Evolutionary conservation across 2,113 vertebrate genomes (phyloP), one percentile per base, ranked within the genome.

Genomic region (Scomber colias): DNA sequence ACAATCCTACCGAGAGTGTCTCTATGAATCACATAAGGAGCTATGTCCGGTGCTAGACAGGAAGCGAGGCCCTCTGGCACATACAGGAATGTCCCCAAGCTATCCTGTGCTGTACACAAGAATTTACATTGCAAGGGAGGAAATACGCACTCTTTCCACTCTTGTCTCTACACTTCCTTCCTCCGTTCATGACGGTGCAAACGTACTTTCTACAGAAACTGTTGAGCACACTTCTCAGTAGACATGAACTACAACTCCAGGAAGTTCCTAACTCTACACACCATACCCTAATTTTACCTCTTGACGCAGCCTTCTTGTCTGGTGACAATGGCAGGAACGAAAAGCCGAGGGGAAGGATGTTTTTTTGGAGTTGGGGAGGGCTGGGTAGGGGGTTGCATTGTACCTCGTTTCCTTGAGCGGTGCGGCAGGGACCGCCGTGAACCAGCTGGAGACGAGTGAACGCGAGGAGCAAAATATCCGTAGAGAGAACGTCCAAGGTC

Each of bases 261-360:
- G 91, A 92, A 89, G 77, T 76, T 82, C 72, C 71, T 67, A 1
- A 19, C 71, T 75, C 67, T 27, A 60, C 71, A 56, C 59, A 57
- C 86, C 86, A 89, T 83, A 87, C 70, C 81, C 85, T 91, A 87
- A 87, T 89, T 89, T 83, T 83, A 87, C 85, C 77, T 90, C 78
- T 17, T 90, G 89, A 92, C 84, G 80, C 81, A 89, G 80, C 76
- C 77, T 57, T 27, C 84, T 85, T 70, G 85, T 85, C 72, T 64
- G 64, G 71, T 84, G 87, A 95, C 94, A 95, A 95, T 92, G 78
- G 90, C 91, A 93, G 95, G 95, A 95, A 95, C 57, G 54, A 88
- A 78, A 75, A 80, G 67, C 84, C 76, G 73, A 16, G 19, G 73
- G 82, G 88, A 81, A 86, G 91, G 90, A 88, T 91, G 88, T 92